phyloP scores from a whole-genome alignment of 2,797 vertebrate species.

The Sternotherus odoratus region DNA sequence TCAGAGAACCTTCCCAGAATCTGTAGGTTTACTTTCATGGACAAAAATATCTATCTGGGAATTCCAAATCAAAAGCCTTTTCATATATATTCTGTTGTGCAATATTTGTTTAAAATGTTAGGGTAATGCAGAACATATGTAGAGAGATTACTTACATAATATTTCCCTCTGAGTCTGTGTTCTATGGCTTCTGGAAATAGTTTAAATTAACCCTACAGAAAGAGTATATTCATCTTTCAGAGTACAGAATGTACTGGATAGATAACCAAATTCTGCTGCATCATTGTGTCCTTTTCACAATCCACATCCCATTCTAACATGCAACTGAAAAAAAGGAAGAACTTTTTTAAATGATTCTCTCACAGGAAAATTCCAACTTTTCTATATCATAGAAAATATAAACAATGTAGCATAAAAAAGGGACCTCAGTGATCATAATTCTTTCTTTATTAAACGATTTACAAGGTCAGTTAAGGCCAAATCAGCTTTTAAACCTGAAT shows the following conservation, averaged over 20 bases:
- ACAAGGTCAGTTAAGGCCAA: neutral
- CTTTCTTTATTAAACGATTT: neutral
- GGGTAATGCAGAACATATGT: neutral
- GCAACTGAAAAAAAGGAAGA: slow-evolving; percentile 27
- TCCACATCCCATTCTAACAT: slow-evolving; percentile 34
- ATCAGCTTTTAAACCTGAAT: neutral
- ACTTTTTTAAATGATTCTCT: slow-evolving; percentile 40
- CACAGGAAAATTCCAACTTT: slow-evolving; percentile 43
- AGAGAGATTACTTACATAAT: slow-evolving; percentile 2
- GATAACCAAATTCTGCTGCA: slow-evolving; percentile 53
- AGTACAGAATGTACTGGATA: slow-evolving; percentile 71
- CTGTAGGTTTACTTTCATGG: neutral
- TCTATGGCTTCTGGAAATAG: slow-evolving; percentile 28
- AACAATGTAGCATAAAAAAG: slow-evolving; percentile 30
- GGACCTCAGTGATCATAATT: neutral
- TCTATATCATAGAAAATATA: slow-evolving; percentile 32
- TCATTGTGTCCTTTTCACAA: slow-evolving; percentile 23
- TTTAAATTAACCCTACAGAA: neutral
- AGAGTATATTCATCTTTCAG: slow-evolving; percentile 4
- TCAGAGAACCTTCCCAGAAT: neutral
- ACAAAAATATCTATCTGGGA: neutral
- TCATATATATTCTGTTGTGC: neutral
- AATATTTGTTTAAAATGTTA: neutral
- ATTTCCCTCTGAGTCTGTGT: slow-evolving; percentile 10
- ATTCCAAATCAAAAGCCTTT: slow-evolving; percentile 25